Percentiles rank a stretch among this genome's conserved stretches.
phyloP scores from a whole-genome alignment of 2,888 invertebrate species.

The Julus scanicus region DNA sequence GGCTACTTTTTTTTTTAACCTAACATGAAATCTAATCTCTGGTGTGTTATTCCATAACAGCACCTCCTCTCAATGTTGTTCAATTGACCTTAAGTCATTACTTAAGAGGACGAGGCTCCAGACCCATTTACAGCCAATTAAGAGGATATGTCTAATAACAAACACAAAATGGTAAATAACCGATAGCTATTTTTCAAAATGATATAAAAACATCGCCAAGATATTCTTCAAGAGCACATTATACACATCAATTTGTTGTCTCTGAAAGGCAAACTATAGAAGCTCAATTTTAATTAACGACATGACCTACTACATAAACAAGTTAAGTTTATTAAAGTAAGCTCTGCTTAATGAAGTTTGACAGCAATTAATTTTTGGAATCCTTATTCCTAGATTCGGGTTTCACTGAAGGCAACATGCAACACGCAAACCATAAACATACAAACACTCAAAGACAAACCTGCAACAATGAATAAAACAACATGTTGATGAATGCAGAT shows the following conservation, averaged over 20 bases:
- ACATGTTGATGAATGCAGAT: too few species aligned
- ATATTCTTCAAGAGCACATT: too few species aligned
- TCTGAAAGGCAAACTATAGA: background rate
- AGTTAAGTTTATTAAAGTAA: too few species aligned
- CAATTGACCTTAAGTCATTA: background rate
- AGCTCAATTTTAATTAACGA: background rate
- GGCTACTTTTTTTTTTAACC: background rate
- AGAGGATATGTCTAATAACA: background rate
- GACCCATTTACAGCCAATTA: background rate
- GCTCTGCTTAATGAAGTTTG: too few species aligned
- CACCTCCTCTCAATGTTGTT: background rate
- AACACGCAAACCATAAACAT: too few species aligned
- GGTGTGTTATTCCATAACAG: background rate
- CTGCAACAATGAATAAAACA: too few species aligned
- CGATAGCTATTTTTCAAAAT: background rate
- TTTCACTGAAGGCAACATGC: too few species aligned
- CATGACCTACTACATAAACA: too few species aligned
- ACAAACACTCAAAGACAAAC: too few species aligned
- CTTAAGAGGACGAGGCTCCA: background rate
- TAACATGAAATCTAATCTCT: background rate
- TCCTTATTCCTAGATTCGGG: too few species aligned
- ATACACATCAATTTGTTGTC: background rate
- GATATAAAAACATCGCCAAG: too few species aligned
- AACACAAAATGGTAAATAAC: background rate
- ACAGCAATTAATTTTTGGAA: too few species aligned